Base-by-base conservation (phyloP, 1,140 invertebrate genomes). In the Polypedilum vanderplanki region DNA sequence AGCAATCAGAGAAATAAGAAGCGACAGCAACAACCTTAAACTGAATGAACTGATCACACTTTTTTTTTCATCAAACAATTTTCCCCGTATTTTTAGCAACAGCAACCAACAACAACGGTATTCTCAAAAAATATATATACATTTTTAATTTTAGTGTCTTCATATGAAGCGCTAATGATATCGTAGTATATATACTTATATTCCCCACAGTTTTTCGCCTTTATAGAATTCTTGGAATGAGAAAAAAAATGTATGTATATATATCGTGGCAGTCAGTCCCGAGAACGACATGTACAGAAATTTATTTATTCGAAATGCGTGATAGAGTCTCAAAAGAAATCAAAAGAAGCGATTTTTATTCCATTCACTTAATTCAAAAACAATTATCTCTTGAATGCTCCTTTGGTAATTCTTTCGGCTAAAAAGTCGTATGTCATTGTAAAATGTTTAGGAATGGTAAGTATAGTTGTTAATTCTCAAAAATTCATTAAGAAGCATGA, bases 1-100 rank as follows among this genome's bases (percentile, higher is more conserved):
- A 57, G 46, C 46, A 57, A 57, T 57, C 46, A 57, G n/a, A 57
- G 46, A 57, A 57, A 57, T 57, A 57, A 57, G 46, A 57, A 57
- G 46, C 46, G 46, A 33, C 24, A 33, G 24, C 24, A 5, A 33
- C 24, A 5, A 33, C 46, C n/a, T n/a, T 57, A 57, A 46, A 57
- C 41, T 46, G 41, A 57, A 57, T 12, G 4, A 57, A 57, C 46
- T 57, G 46, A 57, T 57, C 46, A 57, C 46, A 46, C 15, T 10
- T 46, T 57, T 57, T 57, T 57, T 57, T 57, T 57, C 12, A 57
- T 4, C 3, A 57, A 57, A 57, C 46, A 57, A 57, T 57, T 57
- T 33, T 57, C 46, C 46, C 3, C 46, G 46, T 57, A 57, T 57
- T 57, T 33, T 33, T 33, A 57, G n/a, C 12, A 57, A 57, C 12